Evolutionary conservation across 2,797 vertebrate genomes (phyloP).

Genomic region (Glyptemys insculpta): DNA sequence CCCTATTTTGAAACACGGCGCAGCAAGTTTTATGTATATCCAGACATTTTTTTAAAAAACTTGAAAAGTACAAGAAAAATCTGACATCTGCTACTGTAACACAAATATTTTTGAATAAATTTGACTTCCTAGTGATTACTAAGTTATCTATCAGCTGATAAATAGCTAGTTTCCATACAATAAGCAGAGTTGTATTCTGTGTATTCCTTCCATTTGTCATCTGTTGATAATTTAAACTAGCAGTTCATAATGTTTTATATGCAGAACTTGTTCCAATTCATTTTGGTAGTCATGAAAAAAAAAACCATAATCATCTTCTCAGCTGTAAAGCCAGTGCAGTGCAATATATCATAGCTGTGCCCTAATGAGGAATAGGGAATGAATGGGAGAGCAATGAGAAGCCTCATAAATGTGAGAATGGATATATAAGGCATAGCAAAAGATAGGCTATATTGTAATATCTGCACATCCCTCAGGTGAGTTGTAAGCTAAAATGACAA

Average conservation of each 20-base stretch:
- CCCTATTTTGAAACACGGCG: background rate
- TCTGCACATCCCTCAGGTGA: background rate
- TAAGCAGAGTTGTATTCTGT: background rate
- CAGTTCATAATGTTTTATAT: background rate
- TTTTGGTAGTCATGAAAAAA: slow-evolving; percentile 22
- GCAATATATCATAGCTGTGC: background rate
- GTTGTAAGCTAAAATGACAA: background rate
- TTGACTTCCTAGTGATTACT: background rate
- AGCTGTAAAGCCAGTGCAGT: background rate
- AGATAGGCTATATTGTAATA: background rate
- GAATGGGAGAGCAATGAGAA: background rate
- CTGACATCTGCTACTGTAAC: background rate
- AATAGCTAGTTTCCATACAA: background rate
- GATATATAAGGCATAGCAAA: background rate
- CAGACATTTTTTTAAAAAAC: background rate
- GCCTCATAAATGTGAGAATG: background rate
- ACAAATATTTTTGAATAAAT: background rate
- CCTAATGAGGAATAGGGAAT: background rate
- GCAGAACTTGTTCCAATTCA: background rate
- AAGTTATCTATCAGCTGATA: background rate
- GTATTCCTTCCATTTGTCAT: background rate
- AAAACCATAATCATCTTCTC: background rate
- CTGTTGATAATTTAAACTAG: background rate
- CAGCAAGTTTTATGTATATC: background rate
- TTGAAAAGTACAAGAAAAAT: background rate